These are phyloP conservation scores for Drosophila subsilvestris DNA, from an alignment of 2,888 invertebrate genomes.

Conservation along the genomic window DNA sequence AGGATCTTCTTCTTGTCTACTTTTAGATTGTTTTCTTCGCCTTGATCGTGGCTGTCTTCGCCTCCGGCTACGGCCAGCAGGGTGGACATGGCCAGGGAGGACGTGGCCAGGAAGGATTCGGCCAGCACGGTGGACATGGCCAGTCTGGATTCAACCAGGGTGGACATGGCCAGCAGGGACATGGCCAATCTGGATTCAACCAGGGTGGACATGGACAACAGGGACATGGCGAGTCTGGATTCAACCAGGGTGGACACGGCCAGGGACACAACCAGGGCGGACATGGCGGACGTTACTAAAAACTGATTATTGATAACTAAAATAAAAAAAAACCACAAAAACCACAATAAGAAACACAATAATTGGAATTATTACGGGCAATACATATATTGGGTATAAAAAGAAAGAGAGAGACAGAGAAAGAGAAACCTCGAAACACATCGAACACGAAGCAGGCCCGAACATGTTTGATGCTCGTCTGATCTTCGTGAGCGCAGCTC, in stretches of 20 bases:
- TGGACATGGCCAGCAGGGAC: conserved; percentile 29
- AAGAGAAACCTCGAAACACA: not conserved
- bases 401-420: not conserved
- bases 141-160: conserved; percentile 41
- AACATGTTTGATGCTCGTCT: not conserved
- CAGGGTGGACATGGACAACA: conserved; percentile 23
- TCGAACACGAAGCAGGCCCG: not conserved
- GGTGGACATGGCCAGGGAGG: conserved; percentile 33
- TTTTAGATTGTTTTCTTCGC: conserved; percentile 64
- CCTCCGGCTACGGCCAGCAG: conserved; percentile 18
- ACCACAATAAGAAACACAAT: no score
- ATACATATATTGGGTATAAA: no score
- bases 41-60: conserved; percentile 61
- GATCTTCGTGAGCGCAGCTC: no score
- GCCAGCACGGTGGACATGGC: conserved; percentile 36
- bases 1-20: not conserved
- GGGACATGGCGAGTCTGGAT: conserved; percentile 31
- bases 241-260: conserved; percentile 28
- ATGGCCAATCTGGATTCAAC: conserved; percentile 3
- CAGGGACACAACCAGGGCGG: conserved; percentile 31
- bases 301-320: not conserved
- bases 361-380: no score
- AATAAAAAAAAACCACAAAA: not conserved
- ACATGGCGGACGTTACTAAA: conserved; percentile 11
- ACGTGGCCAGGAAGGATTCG: conserved; percentile 34